A percentile compares a stretch with the other conserved stretches of the same genome.
Conservation (phyloP, 2,888 invertebrate species). For the Catocala nupta region DNA sequence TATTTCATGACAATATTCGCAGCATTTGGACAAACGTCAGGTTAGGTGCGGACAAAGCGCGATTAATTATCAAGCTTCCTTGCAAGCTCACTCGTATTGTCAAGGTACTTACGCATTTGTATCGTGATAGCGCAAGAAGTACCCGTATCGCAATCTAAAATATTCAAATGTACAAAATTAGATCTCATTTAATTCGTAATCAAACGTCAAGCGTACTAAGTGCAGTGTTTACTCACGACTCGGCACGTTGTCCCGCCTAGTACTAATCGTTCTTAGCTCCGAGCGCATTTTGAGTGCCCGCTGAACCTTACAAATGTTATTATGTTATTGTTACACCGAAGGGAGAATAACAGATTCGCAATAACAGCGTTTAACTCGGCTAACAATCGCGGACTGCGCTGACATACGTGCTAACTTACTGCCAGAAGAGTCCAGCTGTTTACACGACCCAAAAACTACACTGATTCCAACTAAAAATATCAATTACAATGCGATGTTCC, state of each 20-base stretch:
- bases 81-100: constrained; percentile 55
- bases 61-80: constrained; percentile 55
- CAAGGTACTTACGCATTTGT: constrained; percentile 84
- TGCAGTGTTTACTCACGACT: constrained; percentile 78
- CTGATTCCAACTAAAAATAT: constrained; percentile 85
- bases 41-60: constrained; percentile 54
- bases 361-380: constrained; percentile 72
- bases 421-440: constrained; percentile 80
- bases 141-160: constrained; percentile 86
- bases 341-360: constrained; percentile 60
- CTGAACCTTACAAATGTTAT: constrained; percentile 45
- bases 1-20: constrained; percentile 21
- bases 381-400: constrained; percentile 78
- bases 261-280: constrained; percentile 73
- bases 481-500: constrained; percentile 83
- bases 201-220: constrained; percentile 43
- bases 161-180: constrained; percentile 72
- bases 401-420: constrained; percentile 78
- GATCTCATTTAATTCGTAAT: constrained; percentile 49
- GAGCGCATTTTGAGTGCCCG: constrained; percentile 68
- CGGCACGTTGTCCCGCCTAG: constrained; percentile 81
- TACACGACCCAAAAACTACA: constrained; percentile 85
- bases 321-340: constrained; percentile 53
- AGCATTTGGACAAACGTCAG: constrained; percentile 29
- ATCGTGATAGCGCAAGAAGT: constrained; percentile 85